Base-by-base conservation (phyloP, 2,797 vertebrate genomes). In the Euphonia xanthogaster region DNA sequence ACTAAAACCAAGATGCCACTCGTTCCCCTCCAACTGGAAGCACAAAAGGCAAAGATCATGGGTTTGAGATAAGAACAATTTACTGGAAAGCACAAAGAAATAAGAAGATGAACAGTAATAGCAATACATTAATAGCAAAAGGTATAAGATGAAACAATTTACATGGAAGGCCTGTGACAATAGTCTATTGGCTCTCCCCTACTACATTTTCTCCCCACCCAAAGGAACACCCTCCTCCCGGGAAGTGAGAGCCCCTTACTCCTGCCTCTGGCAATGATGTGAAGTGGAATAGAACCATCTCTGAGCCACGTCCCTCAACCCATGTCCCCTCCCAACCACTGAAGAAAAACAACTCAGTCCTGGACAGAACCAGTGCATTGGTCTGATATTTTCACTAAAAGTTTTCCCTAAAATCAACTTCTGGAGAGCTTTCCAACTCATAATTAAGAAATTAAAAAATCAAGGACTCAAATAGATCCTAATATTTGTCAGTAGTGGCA, bases 251-350 rank as follows among this genome's bases (percentile, higher is more conserved):
- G 22, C 15, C 12, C 16, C n/a, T 58, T 58, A 13, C 8, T 73
- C 10, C 24, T 22, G 10, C 20, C 12, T 28, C 53, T 30, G 19
- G 30, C 10, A 47, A 14, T 31, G 61, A 47, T 30, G 33, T 19
- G 8, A 72, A 14, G 28, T 33, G 24, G 28, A 57, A 44, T 2
- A 50, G 23, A 72, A 15, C 12, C 12, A 50, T 23, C 24, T 65
- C 28, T 1, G 2, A 37, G 23, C 20, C n/a, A 24, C 0, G 0
- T 2, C 5, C 4, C 11, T 39, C 27, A 44, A 58, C 9, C 7
- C 7, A 10, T 0, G 0, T 4, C 6, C 17, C 13, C 4, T 44
- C 10, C 14, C 24, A 10, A 4, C 9, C 33, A 12, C 24, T 25
- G 75, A 37, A 57, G 27, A n/a, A n/a, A 42, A 57, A 9, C 48